Base-by-base conservation (phyloP, 2,797 vertebrate genomes). In the Helostoma temminkii region DNA sequence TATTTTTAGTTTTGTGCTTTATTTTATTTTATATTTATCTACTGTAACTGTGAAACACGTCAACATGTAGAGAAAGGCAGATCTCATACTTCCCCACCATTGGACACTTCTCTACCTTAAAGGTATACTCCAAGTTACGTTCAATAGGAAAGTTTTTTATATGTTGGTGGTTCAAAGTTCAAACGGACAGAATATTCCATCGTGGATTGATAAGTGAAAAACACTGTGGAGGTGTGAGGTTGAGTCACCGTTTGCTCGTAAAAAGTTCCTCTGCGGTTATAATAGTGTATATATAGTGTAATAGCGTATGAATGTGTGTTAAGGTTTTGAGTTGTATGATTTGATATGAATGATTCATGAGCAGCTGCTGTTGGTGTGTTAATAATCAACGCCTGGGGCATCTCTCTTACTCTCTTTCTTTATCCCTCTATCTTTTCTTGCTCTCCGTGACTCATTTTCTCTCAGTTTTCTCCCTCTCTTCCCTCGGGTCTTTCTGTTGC, bases 341-440 rank as follows among this genome's bases (percentile, higher is more conserved):
- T 21, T 65, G 32, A 64, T n/a, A 56, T 75, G 54, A 85, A 76
- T 77, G 77, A 82, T 81, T 84, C 67, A 85, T 78, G 72, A 85
- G 72, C 57, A 64, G 70, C 76, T 66, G 76, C 28, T 71, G 47
- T 54, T 58, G 63, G 53, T 66, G 76, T 71, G 76, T 74, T 85
- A 59, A 76, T 82, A 77, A 88, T 64, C 70, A 42, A 63, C 21
- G 71, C 88, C 80, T 6, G 59, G 49, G 86, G 84, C 81, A 46
- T 76, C 79, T 77, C 52, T 72, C 70, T 34, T 47, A 15, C 65
- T 77, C 63, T 70, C 36, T 50, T 71, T 73, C 47, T 39, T 54
- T 58, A 66, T 74, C 61, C 24, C 26, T 56, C 66, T n/a, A 28
- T 84, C 66, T 59, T 26, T 58, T 70, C 50, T 9, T 54, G 67